Percentiles rank a stretch among this genome's conserved stretches.
phyloP scores from a whole-genome alignment of 64 coral and sea anemone genomes.

The Anthopleura sola region DNA sequence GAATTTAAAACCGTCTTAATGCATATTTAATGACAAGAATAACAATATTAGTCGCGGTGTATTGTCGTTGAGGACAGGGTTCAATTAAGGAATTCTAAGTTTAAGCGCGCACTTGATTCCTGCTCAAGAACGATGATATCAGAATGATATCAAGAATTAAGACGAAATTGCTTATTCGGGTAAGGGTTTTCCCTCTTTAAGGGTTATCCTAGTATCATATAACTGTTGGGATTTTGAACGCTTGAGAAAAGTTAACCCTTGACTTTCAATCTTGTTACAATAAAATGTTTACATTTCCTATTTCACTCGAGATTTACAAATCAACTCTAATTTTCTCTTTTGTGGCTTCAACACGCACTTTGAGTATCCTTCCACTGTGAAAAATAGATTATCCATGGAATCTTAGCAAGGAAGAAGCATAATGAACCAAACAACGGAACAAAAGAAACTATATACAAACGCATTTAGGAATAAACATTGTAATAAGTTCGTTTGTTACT shows the following conservation, averaged over 20 bases:
- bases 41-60: background rate
- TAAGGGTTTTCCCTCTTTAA: background rate
- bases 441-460: conserved; percentile 1
- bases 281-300: conserved; percentile 9
- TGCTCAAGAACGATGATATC: background rate
- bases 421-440: background rate
- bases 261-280: conserved; percentile 8
- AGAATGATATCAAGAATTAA: background rate
- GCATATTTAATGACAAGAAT: conserved; percentile 24
- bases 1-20: background rate
- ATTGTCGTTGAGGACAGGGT: conserved; percentile 13
- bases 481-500: background rate
- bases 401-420: background rate
- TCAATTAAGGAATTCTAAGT: conserved; percentile 16
- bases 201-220: background rate
- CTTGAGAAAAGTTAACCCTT: conserved; percentile 11
- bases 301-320: background rate
- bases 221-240: background rate
- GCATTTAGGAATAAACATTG: background rate
- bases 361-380: background rate
- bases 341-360: background rate
- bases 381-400: background rate
- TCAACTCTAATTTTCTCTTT: background rate
- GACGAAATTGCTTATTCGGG: background rate
- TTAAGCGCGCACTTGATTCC: background rate